Conservation (phyloP, 2,888 invertebrate species). For the Philereme vetulata region DNA sequence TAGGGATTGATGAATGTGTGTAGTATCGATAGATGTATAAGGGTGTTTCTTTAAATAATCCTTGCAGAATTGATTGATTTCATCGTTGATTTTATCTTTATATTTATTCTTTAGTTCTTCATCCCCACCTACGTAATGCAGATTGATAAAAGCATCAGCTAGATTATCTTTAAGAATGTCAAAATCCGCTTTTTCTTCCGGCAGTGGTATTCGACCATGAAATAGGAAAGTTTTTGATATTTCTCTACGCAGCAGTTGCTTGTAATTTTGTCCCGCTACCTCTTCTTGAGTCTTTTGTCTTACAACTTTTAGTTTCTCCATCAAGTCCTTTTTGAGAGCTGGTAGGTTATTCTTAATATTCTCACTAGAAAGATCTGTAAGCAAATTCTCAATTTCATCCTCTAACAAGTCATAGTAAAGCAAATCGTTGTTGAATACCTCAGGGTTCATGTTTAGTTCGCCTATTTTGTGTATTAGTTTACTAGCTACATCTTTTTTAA, state of each 20-base stretch:
- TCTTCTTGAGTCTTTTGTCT: slow-evolving; percentile 47
- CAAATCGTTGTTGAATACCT: slow-evolving; percentile 52
- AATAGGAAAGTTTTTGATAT: slow-evolving; percentile 53
- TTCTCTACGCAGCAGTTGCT: slow-evolving; percentile 52
- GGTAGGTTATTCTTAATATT: slow-evolving; percentile 37
- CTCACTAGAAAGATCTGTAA: slow-evolving; percentile 33
- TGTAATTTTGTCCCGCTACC: slow-evolving; percentile 51
- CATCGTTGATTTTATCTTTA: slow-evolving; percentile 50
- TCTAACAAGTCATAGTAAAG: slow-evolving; percentile 53
- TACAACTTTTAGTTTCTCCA: slow-evolving; percentile 47
- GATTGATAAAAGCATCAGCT: slow-evolving; percentile 63
- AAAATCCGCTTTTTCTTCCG: slow-evolving; percentile 51
- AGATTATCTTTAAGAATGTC: slow-evolving; percentile 59
- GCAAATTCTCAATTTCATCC: slow-evolving; percentile 52
- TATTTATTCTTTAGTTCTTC: slow-evolving; percentile 44
- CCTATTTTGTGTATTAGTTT: slow-evolving; percentile 52
- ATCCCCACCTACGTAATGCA: slow-evolving; percentile 49
- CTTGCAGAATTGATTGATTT: slow-evolving; percentile 55
- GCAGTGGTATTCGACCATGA: slow-evolving; percentile 29
- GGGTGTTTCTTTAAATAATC: slow-evolving; percentile 53
- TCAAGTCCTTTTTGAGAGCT: slow-evolving; percentile 43
- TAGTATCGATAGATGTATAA: slow-evolving; percentile 42
- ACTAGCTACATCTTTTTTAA: slow-evolving; percentile 48
- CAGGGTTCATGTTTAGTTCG: slow-evolving; percentile 57
- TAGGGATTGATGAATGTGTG: slow-evolving; percentile 50